Evolutionary conservation across 2,888 invertebrate species (phyloP), one percentile per base, ranked within the genome.

Genomic region (Heliconius sara): DNA sequence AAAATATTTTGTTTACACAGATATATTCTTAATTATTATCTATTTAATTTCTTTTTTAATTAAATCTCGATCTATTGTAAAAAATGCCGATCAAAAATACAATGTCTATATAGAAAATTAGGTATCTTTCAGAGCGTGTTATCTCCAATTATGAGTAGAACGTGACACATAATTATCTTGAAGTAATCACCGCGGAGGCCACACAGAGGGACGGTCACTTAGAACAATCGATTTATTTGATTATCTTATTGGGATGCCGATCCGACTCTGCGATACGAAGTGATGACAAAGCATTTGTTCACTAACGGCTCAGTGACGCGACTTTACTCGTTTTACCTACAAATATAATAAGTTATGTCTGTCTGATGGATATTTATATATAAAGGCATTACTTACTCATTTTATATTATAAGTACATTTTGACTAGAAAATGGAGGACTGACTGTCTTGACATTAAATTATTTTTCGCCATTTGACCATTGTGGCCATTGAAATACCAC

Each of bases 231-330:
- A 91, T 88, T 90, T 86, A 89, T 90, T 89, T 88, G 91, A 92
- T 92, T 92, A 92, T 91, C 92, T 89, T 85, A 90, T 90, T 93
- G 93, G 92, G 86, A 89, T 91, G 89, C 90, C 91, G 92, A 93
- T 93, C 79, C 85, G 84, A 83, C 91, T 92, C 93, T 92, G 89
- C 85, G 93, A 93, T 93, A 91, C 79, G 77, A 72, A 80, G 70
- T 84, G 10, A 78, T 92, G 92, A 92, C 86, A 88, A 83, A 86
- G 89, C 91, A 87, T 22, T 70, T 63, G 52, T 77, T 65, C 68
- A 34, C 57, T 12, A 66, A 39, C 66, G 43, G 13, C 22, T 47
- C 1, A n/a, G 27, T 30, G 25, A 47, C 16, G 12, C 43, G 66
- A 66, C 27, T 75, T 34, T 60, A 16, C 57, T 25, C 12, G 60